Evolutionary conservation across 2,797 vertebrate genomes (phyloP).

Genomic region (Schizopygopsis malacanthus): DNA sequence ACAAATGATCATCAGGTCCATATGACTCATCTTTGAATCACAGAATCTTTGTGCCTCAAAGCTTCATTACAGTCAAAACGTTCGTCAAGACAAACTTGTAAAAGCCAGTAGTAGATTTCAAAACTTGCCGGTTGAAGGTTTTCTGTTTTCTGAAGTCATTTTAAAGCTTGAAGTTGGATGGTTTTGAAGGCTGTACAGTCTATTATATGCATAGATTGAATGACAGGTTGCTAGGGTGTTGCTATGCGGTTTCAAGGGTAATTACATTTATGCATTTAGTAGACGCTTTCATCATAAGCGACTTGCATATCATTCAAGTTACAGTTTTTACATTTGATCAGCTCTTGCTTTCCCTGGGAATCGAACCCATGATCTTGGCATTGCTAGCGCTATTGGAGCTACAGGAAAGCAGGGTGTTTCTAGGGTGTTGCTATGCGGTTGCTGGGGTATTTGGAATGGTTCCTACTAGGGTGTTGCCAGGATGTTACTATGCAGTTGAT

Average conservation of each 20-base stretch:
- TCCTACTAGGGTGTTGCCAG: background rate
- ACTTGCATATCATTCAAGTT: too few relatives aligned
- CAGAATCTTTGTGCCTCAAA: background rate
- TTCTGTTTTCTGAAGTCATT: background rate
- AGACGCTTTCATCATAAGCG: too few relatives aligned
- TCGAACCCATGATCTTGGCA: too few relatives aligned
- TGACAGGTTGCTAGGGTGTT: background rate
- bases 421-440: background rate
- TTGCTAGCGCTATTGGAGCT: too few relatives aligned
- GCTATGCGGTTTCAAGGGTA: background rate
- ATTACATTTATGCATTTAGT: too few relatives aligned
- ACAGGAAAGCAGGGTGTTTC: too few relatives aligned
- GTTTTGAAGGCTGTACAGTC: background rate
- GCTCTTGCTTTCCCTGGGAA: too few relatives aligned
- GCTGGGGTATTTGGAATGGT: too few relatives aligned
- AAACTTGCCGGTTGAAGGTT: background rate
- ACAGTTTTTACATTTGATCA: too few relatives aligned
- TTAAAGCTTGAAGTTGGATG: background rate
- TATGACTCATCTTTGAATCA: background rate
- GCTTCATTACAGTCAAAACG: background rate
- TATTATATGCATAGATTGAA: background rate
- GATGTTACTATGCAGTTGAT: background rate
- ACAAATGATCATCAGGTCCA: background rate
- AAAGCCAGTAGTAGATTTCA: background rate
- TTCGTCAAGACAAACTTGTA: background rate